These are phyloP conservation scores for Cherax quadricarinatus DNA, from an alignment of 1,140 invertebrate genomes.

Conservation along the genomic window DNA sequence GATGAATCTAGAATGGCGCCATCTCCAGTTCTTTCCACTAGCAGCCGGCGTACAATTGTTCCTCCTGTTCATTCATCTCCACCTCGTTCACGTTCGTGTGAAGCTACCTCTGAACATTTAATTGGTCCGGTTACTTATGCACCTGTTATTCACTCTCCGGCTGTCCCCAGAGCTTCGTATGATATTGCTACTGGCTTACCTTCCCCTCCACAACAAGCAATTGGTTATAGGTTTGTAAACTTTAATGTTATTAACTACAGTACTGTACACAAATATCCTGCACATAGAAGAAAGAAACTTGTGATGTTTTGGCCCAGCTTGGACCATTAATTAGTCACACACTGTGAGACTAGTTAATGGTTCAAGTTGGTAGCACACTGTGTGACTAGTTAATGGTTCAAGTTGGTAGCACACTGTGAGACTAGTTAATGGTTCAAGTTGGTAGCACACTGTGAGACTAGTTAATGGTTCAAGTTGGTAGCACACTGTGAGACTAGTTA, in stretches of 20 bases:
- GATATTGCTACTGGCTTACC: slow-evolving; percentile 53
- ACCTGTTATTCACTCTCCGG: slow-evolving; percentile 45
- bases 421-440: no score
- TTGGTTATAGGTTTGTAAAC: slow-evolving; percentile 60
- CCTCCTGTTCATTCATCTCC: slow-evolving; percentile 56
- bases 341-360: no score
- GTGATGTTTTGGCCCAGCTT: no score
- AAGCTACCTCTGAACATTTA: slow-evolving; percentile 28
- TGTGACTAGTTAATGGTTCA: no score
- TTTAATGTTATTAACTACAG: neutral
- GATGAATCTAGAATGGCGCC: slow-evolving; percentile 25
- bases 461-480: no score
- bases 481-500: no score
- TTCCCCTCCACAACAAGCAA: slow-evolving; percentile 50
- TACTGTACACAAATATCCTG: neutral
- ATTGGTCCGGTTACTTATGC: slow-evolving; percentile 23
- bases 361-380: no score
- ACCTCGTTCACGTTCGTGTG: slow-evolving; percentile 56
- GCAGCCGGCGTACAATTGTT: slow-evolving; percentile 45
- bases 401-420: no score
- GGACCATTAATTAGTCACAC: no score
- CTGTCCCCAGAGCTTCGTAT: slow-evolving; percentile 35
- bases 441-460: no score
- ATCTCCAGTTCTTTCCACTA: slow-evolving; percentile 61
- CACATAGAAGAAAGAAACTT: no score